These are phyloP conservation scores for Ormyrus labotus DNA, from an alignment of 2,888 invertebrate genomes.

Conservation along the genomic window DNA sequence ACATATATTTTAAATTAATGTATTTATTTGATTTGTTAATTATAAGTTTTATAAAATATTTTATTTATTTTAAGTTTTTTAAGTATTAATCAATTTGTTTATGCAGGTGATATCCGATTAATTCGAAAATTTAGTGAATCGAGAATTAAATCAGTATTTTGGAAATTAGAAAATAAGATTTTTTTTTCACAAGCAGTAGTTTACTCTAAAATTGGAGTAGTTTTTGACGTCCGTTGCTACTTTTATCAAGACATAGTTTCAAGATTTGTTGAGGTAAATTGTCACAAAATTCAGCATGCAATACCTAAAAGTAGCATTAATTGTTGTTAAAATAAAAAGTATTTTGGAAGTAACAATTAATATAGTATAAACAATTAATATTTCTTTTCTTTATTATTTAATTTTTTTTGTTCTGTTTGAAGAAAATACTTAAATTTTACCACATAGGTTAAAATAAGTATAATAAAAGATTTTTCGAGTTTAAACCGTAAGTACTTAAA, in stretches of 20 bases:
- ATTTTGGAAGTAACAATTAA: not conserved
- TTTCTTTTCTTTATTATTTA: no score
- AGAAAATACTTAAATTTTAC: not conserved
- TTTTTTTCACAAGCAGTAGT: not conserved
- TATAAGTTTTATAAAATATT: no score
- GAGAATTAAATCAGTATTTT: slow-evolving; percentile 5
- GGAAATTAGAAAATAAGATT: not conserved
- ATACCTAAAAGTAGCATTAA: not conserved
- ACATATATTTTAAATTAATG: no score
- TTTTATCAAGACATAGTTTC: not conserved
- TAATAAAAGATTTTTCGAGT: no score
- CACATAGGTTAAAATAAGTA: not conserved
- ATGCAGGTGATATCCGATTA: not conserved
- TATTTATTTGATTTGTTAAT: no score
- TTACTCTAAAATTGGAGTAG: not conserved
- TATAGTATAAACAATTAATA: not conserved
- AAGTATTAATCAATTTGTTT: not conserved
- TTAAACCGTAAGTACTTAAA: no score
- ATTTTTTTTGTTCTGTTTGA: no score
- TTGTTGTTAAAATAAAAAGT: not conserved
- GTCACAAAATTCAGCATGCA: no score
- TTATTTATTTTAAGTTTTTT: no score
- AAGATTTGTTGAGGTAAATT: not conserved
- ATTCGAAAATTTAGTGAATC: not conserved
- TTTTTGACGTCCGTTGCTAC: not conserved